Percentiles rank a stretch among this genome's conserved stretches.
Conservation (phyloP, 2,113 vertebrate species). For the Terrapene triunguis region DNA sequence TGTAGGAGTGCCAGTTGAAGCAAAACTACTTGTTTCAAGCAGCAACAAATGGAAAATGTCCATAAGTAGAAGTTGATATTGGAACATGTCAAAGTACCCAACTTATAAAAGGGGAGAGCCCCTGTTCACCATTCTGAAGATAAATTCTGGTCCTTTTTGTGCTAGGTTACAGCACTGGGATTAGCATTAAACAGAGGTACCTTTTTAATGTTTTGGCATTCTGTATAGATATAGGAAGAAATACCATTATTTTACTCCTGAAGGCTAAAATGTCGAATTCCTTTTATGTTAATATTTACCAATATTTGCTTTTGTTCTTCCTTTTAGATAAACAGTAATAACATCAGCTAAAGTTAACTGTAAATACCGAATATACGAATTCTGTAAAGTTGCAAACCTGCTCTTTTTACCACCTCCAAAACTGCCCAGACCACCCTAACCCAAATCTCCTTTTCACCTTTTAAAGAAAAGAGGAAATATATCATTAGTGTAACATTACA, state of each 20-base stretch:
- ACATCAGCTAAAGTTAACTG: neutral
- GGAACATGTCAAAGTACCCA: neutral
- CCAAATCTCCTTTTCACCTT: conserved; percentile 15
- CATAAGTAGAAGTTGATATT: neutral
- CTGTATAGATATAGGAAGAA: neutral
- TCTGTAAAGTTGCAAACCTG: neutral
- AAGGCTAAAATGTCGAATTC: neutral
- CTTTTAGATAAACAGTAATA: neutral
- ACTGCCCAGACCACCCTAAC: too few relatives aligned
- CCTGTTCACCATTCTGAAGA: neutral
- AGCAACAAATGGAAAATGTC: neutral
- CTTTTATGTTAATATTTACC: accelerated
- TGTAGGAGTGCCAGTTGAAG: neutral
- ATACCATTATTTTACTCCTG: neutral
- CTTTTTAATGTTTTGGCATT: neutral
- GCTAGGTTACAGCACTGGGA: neutral
- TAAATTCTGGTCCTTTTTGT: neutral
- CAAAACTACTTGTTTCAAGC: neutral
- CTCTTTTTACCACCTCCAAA: neutral
- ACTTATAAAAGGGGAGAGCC: neutral
- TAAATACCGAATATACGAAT: neutral
- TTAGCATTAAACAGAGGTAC: neutral
- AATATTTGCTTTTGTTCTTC: neutral
- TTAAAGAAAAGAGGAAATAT: conserved; percentile 35
- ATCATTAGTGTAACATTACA: neutral